Evolutionary conservation across 2,888 invertebrate species (phyloP).

Genomic region (Dorcus parallelipipedus): DNA sequence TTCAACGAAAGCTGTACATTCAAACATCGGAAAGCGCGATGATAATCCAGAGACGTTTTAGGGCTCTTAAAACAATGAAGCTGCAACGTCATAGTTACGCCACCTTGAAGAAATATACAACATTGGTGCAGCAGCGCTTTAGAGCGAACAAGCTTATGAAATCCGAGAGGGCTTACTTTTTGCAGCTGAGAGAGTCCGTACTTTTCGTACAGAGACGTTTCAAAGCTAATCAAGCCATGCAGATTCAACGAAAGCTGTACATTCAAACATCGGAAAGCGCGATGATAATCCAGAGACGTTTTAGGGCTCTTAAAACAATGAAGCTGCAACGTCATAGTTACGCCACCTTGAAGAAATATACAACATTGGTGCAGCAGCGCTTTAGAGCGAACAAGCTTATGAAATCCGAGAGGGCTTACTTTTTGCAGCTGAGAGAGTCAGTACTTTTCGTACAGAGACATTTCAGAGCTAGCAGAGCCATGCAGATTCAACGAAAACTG

Average conservation of each 20-base stretch:
- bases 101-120: slow-evolving; percentile 35
- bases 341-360: slow-evolving; percentile 35
- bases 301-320: slow-evolving; percentile 40
- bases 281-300: slow-evolving; percentile 28
- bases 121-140: slow-evolving; percentile 41
- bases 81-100: slow-evolving; percentile 33
- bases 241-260: slow-evolving; percentile 27
- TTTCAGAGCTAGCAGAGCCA: slow-evolving; percentile 36
- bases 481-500: slow-evolving; percentile 26
- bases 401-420: background rate
- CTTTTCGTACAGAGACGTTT: slow-evolving; percentile 38
- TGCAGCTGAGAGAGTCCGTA: slow-evolving; percentile 21
- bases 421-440: slow-evolving; percentile 18
- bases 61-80: slow-evolving; percentile 38
- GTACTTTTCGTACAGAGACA: slow-evolving; percentile 35
- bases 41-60: slow-evolving; percentile 31
- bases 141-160: slow-evolving; percentile 33
- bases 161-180: background rate
- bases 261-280: too few relatives aligned
- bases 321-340: slow-evolving; percentile 32
- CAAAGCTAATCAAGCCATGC: slow-evolving; percentile 34
- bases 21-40: too few relatives aligned
- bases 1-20: slow-evolving; percentile 5
- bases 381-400: slow-evolving; percentile 41
- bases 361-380: slow-evolving; percentile 35